Evolutionary conservation across 2,113 vertebrate genomes (phyloP).

Genomic region (Stigmatopora nigra): DNA sequence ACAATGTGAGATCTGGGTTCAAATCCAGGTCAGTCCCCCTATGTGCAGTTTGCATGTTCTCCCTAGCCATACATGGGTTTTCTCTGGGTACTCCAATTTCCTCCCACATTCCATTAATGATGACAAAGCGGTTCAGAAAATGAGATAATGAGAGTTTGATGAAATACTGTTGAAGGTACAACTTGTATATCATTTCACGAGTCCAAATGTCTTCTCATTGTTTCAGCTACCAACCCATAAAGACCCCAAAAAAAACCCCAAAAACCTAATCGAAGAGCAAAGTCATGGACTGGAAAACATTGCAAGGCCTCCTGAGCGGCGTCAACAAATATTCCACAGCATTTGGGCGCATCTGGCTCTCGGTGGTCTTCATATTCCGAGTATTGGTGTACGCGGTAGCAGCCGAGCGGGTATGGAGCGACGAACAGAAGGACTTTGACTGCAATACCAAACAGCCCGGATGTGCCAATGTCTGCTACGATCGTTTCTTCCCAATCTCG

Average conservation of each 20-base stretch:
- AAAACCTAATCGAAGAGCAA: not conserved
- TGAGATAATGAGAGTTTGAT: too few relatives aligned
- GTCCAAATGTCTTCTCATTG: not conserved
- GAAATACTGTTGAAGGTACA: not conserved
- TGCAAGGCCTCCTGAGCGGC: conserved; percentile 77
- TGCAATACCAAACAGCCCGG: conserved; percentile 82
- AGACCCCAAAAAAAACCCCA: not conserved
- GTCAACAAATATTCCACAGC: conserved; percentile 83
- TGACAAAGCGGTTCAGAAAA: too few relatives aligned
- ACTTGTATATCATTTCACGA: not conserved
- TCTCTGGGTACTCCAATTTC: too few relatives aligned
- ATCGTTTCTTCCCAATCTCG: conserved; percentile 73
- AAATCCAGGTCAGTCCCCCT: too few relatives aligned
- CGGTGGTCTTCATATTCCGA: conserved; percentile 81
- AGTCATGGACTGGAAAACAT: conserved; percentile 80
- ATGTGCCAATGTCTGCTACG: conserved; percentile 80
- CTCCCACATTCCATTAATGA: too few relatives aligned
- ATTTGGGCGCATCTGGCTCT: conserved; percentile 79
- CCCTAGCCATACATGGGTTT: too few relatives aligned
- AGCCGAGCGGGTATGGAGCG: conserved; percentile 77
- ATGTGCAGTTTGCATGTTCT: too few relatives aligned
- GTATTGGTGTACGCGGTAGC: conserved; percentile 83
- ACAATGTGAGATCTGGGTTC: too few relatives aligned
- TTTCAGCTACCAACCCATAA: not conserved
- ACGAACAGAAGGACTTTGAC: conserved; percentile 81